phyloP scores from a whole-genome alignment of 2,888 invertebrate species.

The Cosmia pyralina region DNA sequence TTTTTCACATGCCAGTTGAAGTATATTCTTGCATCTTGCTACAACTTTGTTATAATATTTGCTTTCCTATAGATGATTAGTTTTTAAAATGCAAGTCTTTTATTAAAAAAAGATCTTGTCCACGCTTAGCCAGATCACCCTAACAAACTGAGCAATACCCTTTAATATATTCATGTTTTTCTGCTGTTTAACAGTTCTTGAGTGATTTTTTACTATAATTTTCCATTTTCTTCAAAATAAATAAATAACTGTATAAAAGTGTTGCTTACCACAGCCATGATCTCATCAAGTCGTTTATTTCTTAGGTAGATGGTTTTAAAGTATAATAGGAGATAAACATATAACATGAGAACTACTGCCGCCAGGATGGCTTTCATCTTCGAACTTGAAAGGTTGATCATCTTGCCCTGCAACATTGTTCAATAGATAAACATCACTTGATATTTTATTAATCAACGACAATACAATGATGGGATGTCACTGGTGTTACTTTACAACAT shows the following conservation, averaged over 20 bases:
- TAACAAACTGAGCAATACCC: no score
- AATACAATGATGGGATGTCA: background rate
- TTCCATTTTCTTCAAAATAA: background rate
- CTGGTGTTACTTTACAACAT: background rate
- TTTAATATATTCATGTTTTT: no score
- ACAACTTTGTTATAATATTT: no score
- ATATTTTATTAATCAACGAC: background rate
- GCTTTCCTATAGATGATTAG: no score
- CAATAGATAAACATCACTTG: background rate
- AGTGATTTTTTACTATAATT: background rate
- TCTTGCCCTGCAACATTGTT: constrained; percentile 49
- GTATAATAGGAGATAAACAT: constrained; percentile 64
- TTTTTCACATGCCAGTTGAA: no score
- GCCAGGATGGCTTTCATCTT: constrained; percentile 64
- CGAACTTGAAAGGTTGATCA: constrained; percentile 55
- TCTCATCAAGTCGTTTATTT: constrained; percentile 68
- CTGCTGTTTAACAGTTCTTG: no score
- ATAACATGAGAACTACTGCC: constrained; percentile 64
- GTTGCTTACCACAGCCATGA: constrained; percentile 67
- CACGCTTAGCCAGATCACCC: no score
- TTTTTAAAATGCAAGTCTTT: no score
- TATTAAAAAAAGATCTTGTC: no score
- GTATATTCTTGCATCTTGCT: no score
- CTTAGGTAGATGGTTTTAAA: constrained; percentile 69
- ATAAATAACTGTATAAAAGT: background rate